A percentile compares a stretch with the other conserved stretches of the same genome.
Evolutionary conservation across 2,888 invertebrate genomes (phyloP).

Genomic region (Cyclophora punctaria): DNA sequence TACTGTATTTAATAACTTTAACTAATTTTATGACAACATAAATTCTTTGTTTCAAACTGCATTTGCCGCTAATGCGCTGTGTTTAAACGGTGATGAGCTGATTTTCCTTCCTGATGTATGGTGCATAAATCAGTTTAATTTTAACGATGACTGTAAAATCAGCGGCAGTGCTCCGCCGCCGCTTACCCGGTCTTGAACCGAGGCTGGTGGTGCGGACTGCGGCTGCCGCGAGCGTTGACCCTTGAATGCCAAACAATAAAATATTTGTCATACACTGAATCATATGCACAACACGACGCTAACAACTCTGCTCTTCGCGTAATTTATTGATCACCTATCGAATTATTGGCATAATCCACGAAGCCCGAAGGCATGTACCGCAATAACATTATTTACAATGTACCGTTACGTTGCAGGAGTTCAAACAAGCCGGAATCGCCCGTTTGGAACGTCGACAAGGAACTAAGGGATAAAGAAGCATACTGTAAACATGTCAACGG

Average conservation of each 20-base stretch:
- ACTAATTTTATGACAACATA: too few relatives aligned
- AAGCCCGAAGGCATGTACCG: too few relatives aligned
- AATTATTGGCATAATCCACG: neutral
- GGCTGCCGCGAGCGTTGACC: slow-evolving; percentile 56
- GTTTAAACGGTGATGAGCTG: slow-evolving; percentile 1
- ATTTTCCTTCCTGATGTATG: slow-evolving; percentile 21
- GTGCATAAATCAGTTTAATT: slow-evolving; percentile 51
- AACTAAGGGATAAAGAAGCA: slow-evolving; percentile 52
- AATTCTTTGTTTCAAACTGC: too few relatives aligned
- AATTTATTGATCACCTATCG: slow-evolving; percentile 2
- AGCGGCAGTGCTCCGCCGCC: slow-evolving; percentile 18
- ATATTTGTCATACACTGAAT: slow-evolving; percentile 53
- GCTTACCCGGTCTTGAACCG: slow-evolving; percentile 51
- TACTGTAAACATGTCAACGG: slow-evolving; percentile 62
- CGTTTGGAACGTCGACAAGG: slow-evolving; percentile 58
- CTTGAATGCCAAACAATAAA: slow-evolving; percentile 50
- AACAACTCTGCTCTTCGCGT: slow-evolving; percentile 21
- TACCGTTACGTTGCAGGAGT: slow-evolving; percentile 35
- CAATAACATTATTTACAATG: slow-evolving; percentile 3
- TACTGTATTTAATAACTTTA: too few relatives aligned
- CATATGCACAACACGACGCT: slow-evolving; percentile 21
- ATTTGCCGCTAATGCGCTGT: neutral
- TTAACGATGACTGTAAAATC: slow-evolving; percentile 53
- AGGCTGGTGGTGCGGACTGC: slow-evolving; percentile 26
- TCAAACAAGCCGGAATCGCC: slow-evolving; percentile 64